These are phyloP conservation scores for Samia ricini DNA, from an alignment of 1,140 invertebrate genomes.

Conservation along the genomic window DNA sequence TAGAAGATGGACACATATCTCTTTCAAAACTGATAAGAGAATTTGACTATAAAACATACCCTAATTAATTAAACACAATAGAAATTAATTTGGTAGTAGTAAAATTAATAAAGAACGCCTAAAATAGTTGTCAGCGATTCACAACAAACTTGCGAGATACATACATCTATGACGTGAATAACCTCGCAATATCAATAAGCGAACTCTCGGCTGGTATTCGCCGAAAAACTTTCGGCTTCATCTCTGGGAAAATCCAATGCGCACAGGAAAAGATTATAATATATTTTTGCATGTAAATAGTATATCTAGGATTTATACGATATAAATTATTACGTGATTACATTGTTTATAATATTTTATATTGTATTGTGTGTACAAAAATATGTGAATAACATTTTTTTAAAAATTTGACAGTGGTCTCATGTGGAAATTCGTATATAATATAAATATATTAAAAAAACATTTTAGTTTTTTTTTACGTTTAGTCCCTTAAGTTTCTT, in stretches of 20 bases:
- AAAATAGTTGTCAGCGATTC: background rate
- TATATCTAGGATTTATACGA: background rate
- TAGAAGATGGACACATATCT: too few relatives aligned
- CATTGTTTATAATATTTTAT: constrained; percentile 3
- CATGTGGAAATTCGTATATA: too few relatives aligned
- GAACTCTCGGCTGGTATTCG: constrained; percentile 47
- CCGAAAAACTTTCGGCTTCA: constrained; percentile 61
- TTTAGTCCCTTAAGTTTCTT: too few relatives aligned
- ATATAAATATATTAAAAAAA: too few relatives aligned
- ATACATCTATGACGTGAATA: constrained; percentile 10
- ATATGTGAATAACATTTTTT: too few relatives aligned
- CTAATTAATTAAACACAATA: too few relatives aligned
- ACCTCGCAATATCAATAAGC: constrained; percentile 31
- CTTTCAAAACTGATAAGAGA: too few relatives aligned
- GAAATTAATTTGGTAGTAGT: too few relatives aligned
- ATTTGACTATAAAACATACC: too few relatives aligned
- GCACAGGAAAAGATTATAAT: constrained; percentile 19
- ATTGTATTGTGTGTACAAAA: background rate
- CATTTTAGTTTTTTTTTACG: too few relatives aligned
- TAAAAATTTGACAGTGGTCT: too few relatives aligned
- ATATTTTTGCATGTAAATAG: background rate
- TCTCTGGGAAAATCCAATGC: constrained; percentile 22
- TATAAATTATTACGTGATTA: background rate
- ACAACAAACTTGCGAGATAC: background rate
- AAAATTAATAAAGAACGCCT: too few relatives aligned